phyloP scores from a whole-genome alignment of 30 jellyfish, hydroid and myxozoan species.

The Hydractinia echinata region DNA sequence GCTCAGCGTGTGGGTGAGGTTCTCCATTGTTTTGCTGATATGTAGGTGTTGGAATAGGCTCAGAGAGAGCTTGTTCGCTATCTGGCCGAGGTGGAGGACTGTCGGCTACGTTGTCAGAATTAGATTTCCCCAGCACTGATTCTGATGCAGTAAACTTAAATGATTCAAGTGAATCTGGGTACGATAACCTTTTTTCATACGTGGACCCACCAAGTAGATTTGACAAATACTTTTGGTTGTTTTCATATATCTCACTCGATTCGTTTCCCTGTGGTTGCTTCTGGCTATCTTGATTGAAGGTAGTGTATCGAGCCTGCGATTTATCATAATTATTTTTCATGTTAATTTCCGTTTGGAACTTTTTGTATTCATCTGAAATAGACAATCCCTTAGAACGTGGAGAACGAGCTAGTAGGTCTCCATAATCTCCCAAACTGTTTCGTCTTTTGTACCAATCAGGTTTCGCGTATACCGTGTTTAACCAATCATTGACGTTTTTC shows the following conservation, averaged over 20 bases:
- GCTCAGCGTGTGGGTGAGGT: too few relatives aligned
- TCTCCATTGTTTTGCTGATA: background rate
- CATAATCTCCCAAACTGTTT: background rate
- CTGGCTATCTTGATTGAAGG: background rate
- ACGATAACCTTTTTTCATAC: background rate
- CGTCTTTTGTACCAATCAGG: too few relatives aligned
- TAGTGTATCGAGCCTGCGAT: background rate
- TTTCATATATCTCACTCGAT: background rate
- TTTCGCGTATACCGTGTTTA: background rate
- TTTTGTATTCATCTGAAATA: constrained; percentile 6
- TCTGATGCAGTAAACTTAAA: background rate
- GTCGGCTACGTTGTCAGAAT: background rate
- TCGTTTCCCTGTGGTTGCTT: background rate
- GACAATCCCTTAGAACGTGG: constrained; percentile 5
- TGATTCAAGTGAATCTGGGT: background rate
- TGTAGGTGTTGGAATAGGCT: background rate
- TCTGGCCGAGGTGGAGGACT: background rate
- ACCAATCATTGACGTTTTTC: background rate
- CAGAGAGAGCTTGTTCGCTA: constrained; percentile 1
- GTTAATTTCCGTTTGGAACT: background rate
- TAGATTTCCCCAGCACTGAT: too few relatives aligned
- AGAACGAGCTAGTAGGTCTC: background rate
- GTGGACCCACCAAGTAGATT: too few relatives aligned
- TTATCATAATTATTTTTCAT: background rate
- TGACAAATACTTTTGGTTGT: too few relatives aligned